Evolutionary conservation across 2,888 invertebrate species (phyloP).

Genomic region (Tanypteryx hageni): DNA sequence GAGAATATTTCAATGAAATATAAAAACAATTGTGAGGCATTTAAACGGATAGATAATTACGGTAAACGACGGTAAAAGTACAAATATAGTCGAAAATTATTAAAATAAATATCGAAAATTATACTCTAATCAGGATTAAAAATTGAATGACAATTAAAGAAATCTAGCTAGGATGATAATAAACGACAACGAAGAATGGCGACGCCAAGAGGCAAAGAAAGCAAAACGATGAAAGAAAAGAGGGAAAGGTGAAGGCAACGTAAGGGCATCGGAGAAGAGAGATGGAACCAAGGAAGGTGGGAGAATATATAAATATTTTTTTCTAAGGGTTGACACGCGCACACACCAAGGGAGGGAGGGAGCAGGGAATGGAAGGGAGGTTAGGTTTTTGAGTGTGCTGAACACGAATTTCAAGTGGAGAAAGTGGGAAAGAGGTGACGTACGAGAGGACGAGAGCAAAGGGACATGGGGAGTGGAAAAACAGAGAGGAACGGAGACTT

Average conservation of each 20-base stretch:
- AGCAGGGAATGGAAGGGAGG: background rate
- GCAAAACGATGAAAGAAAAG: background rate
- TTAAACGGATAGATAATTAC: too few species aligned
- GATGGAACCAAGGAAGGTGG: background rate
- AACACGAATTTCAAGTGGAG: conserved; percentile 24
- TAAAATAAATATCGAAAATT: background rate
- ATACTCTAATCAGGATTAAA: background rate
- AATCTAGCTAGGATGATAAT: too few species aligned
- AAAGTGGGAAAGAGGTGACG: conserved; percentile 4
- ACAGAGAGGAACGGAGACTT: background rate
- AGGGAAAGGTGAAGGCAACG: background rate
- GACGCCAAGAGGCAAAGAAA: background rate
- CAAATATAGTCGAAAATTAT: background rate
- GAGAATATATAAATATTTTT: background rate
- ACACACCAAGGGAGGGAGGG: background rate
- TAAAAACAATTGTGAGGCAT: too few species aligned
- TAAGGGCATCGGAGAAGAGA: background rate
- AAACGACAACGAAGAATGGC: too few species aligned
- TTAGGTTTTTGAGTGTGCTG: background rate
- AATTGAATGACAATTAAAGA: too few species aligned
- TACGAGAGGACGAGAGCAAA: background rate
- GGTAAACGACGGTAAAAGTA: too few species aligned
- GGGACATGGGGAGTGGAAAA: background rate
- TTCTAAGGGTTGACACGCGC: background rate
- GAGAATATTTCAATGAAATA: too few species aligned